Evolutionary conservation across 2,113 vertebrate species (phyloP).

Genomic region (Triplophysa dalaica): DNA sequence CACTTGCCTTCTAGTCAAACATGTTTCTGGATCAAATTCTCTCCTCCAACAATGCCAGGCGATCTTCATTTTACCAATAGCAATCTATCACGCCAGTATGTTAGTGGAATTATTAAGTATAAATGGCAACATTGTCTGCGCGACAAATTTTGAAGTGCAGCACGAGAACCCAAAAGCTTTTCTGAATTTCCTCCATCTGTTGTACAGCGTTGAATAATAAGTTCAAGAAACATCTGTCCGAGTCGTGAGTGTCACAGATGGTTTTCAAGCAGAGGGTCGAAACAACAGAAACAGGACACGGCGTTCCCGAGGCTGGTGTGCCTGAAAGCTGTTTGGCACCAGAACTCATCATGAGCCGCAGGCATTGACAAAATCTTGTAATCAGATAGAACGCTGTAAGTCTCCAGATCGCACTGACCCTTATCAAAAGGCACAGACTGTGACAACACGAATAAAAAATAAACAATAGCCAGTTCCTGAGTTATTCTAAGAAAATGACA

Average conservation of each 20-base stretch:
- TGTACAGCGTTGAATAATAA: constrained; percentile 27
- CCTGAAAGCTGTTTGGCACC: constrained; percentile 60
- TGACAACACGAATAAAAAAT: not conserved
- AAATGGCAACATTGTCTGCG: not conserved
- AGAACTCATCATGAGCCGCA: constrained; percentile 37
- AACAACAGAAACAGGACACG: constrained; percentile 57
- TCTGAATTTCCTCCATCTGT: constrained; percentile 30
- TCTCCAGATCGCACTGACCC: constrained; percentile 3
- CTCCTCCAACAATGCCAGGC: too few species aligned
- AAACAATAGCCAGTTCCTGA: not conserved
- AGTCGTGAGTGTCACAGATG: constrained; percentile 41
- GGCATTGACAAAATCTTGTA: constrained; percentile 38
- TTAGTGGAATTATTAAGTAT: too few species aligned
- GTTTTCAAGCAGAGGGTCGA: constrained; percentile 41
- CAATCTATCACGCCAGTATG: too few species aligned
- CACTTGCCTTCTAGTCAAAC: too few species aligned
- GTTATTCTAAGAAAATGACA: constrained; percentile 10
- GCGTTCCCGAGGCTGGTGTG: constrained; percentile 50
- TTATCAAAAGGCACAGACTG: constrained; percentile 4
- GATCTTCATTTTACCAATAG: too few species aligned
- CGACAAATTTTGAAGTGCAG: not conserved
- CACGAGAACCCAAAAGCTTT: not conserved
- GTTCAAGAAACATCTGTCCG: constrained; percentile 41
- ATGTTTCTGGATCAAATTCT: too few species aligned
- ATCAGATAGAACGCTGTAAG: constrained; percentile 36